Conservation (phyloP, 92 coral and sea anemone species). For the Palythoa caribaeorum region DNA sequence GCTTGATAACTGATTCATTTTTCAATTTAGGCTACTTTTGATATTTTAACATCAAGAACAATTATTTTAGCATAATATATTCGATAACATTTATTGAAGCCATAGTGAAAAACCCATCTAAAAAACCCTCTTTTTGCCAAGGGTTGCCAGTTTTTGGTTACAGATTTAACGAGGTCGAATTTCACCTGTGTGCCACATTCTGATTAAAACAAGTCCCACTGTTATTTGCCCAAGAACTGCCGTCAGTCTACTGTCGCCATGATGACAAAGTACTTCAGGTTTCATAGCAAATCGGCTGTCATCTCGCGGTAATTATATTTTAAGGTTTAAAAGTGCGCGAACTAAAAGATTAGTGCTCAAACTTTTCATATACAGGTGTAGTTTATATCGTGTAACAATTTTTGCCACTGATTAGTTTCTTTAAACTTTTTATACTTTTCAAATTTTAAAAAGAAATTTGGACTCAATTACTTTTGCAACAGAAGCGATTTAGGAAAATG, state of each 20-base stretch:
- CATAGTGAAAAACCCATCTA: neutral
- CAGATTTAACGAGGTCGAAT: neutral
- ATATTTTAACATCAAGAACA: neutral
- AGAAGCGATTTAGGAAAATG: neutral
- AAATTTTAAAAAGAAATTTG: neutral
- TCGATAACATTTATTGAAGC: neutral
- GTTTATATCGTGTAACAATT: too few relatives aligned
- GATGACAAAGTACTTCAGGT: neutral
- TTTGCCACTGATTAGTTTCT: neutral
- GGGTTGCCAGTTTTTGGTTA: neutral
- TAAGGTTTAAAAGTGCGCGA: conserved; percentile 18
- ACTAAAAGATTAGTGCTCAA: neutral
- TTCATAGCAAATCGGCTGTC: neutral
- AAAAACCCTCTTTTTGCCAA: neutral
- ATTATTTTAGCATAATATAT: neutral
- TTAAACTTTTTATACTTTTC: neutral
- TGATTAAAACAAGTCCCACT: neutral
- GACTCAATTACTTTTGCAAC: neutral
- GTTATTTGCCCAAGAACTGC: conserved; percentile 14
- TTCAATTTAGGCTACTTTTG: neutral
- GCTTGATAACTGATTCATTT: neutral
- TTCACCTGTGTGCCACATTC: conserved; percentile 6
- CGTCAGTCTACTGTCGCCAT: neutral
- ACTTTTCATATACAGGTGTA: neutral
- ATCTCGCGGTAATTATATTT: neutral